These are phyloP conservation scores for Alethe diademata DNA, from an alignment of 2,113 vertebrate genomes.

Conservation along the genomic window DNA sequence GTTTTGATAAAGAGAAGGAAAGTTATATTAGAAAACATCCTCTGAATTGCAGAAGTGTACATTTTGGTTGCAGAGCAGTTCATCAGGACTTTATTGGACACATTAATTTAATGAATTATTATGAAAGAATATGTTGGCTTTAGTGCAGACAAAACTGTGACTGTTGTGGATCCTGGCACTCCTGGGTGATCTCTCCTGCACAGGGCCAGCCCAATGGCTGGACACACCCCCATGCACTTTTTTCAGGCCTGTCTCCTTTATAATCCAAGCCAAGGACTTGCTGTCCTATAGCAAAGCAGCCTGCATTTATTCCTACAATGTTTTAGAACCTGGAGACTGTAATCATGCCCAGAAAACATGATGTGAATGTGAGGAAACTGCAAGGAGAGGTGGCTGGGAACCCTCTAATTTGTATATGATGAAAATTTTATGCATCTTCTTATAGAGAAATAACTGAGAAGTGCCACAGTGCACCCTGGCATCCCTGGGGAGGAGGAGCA, in stretches of 20 bases:
- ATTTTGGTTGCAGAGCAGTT: neutral
- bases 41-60: neutral
- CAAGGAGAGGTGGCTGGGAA: neutral
- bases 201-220: fast-evolving
- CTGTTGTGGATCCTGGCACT: neutral
- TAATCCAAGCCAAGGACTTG: neutral
- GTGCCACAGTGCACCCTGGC: neutral
- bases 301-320: neutral
- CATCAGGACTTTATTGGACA: neutral
- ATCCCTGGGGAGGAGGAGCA: neutral
- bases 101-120: neutral
- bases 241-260: neutral
- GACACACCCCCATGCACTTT: fast-evolving
- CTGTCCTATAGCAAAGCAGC: neutral
- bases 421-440: neutral
- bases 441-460: neutral
- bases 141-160: neutral
- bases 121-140: neutral
- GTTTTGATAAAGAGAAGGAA: neutral
- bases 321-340: neutral
- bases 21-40: neutral
- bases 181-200: neutral
- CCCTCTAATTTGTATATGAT: neutral
- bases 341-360: fast-evolving
- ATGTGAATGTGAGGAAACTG: neutral